These are phyloP conservation scores for Leucania comma DNA, from an alignment of 2,888 invertebrate species.

Conservation along the genomic window DNA sequence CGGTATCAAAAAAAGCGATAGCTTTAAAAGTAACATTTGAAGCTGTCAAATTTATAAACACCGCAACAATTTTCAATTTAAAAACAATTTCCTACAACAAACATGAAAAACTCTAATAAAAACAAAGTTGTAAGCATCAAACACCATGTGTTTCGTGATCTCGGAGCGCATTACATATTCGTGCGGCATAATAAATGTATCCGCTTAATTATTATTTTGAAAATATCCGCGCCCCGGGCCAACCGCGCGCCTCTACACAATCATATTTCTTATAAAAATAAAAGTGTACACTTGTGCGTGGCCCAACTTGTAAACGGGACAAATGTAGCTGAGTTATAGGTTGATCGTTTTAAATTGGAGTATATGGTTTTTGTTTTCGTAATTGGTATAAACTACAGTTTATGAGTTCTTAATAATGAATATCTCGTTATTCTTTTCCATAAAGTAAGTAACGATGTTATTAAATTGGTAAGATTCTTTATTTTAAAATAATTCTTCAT, in stretches of 20 bases:
- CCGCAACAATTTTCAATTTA: slow-evolving; percentile 3
- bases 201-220: slow-evolving; percentile 90
- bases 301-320: slow-evolving; percentile 58
- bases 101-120: slow-evolving; percentile 43
- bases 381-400: neutral
- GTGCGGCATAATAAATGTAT: slow-evolving; percentile 88
- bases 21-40: too few relatives aligned
- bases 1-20: too few relatives aligned
- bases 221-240: slow-evolving; percentile 88
- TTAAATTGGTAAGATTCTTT: too few relatives aligned
- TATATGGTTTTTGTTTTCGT: slow-evolving; percentile 21
- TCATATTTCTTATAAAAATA: slow-evolving; percentile 68
- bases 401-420: neutral
- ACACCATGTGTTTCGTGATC: slow-evolving; percentile 77
- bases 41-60: neutral
- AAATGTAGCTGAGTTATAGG: slow-evolving; percentile 49
- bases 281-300: slow-evolving; percentile 59
- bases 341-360: slow-evolving; percentile 43
- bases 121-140: slow-evolving; percentile 55
- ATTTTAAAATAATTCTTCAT: too few relatives aligned
- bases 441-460: too few relatives aligned
- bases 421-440: neutral
- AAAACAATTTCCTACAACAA: slow-evolving; percentile 24
- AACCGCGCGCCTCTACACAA: slow-evolving; percentile 64
- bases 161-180: slow-evolving; percentile 83